These are phyloP conservation scores for Pipistrellus nathusii DNA, from an alignment of 2,797 vertebrate species.

Conservation along the genomic window DNA sequence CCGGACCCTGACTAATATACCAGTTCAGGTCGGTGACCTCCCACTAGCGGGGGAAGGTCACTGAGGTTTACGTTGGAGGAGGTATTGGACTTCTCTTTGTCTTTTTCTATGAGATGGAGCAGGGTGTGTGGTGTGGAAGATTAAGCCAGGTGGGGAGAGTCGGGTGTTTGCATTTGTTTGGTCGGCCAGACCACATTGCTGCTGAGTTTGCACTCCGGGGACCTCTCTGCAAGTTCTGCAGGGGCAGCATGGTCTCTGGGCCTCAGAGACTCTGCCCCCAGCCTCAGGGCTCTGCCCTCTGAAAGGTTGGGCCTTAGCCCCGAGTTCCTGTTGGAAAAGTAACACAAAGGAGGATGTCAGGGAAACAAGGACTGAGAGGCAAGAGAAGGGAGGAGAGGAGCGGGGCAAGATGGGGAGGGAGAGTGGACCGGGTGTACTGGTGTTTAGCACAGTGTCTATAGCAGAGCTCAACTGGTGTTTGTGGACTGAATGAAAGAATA, in stretches of 20 bases:
- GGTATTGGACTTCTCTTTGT: not conserved
- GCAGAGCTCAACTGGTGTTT: not conserved
- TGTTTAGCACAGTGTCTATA: too few species aligned
- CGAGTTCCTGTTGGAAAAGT: not conserved
- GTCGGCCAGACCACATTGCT: not conserved
- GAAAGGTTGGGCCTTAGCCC: not conserved
- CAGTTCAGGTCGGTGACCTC: not conserved
- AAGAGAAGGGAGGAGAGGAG: not conserved
- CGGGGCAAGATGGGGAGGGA: not conserved
- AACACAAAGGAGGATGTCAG: not conserved
- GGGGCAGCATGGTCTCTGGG: not conserved
- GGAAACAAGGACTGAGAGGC: not conserved
- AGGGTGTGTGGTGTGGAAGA: not conserved
- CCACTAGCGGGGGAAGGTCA: not conserved
- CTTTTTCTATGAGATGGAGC: not conserved
- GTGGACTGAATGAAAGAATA: not conserved
- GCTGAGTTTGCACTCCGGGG: not conserved
- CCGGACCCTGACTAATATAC: not conserved
- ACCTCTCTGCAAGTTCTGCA: not conserved
- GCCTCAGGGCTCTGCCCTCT: too few species aligned
- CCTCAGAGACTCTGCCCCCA: not conserved
- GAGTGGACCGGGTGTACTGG: rapidly evolving
- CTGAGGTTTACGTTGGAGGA: not conserved
- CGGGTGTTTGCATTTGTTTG: not conserved
- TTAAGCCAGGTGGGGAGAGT: not conserved